These are phyloP conservation scores for Pithys albifrons DNA, from an alignment of 2,113 vertebrate genomes.

Conservation along the genomic window DNA sequence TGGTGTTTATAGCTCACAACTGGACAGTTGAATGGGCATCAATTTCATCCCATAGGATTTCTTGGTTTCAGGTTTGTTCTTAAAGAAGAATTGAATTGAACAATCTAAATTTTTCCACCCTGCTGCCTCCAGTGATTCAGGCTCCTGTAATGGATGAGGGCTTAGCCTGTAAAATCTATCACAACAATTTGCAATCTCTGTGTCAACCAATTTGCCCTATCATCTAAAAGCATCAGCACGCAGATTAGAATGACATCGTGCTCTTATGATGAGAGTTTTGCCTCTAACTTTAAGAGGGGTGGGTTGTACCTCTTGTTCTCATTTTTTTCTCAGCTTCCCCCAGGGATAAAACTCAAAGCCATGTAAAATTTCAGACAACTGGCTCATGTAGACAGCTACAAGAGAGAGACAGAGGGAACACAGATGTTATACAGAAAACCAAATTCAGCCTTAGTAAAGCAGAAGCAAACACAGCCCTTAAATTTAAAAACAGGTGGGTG, in stretches of 20 bases:
- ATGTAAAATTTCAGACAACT: conserved; percentile 22
- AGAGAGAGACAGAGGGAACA: not conserved
- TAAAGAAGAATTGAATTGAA: not conserved
- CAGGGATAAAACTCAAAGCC: not conserved
- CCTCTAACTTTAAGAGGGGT: not conserved
- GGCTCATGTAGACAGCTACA: not conserved
- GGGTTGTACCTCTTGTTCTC: not conserved
- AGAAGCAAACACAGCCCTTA: not conserved
- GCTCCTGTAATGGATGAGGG: not conserved
- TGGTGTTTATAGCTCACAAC: not conserved
- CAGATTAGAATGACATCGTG: not conserved
- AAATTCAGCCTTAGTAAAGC: not conserved
- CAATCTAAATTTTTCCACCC: not conserved
- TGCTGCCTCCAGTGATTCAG: not conserved
- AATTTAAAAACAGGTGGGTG: not conserved
- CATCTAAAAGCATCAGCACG: not conserved
- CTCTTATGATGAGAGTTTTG: not conserved
- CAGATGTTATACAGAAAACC: not conserved
- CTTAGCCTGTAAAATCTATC: not conserved
- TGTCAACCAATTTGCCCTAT: not conserved
- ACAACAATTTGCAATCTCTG: not conserved
- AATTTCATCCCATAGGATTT: not conserved
- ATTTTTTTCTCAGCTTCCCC: not conserved
- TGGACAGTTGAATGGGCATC: not conserved
- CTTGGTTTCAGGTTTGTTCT: not conserved